phyloP scores from a whole-genome alignment of 1,140 invertebrate species.

The Panulirus ornatus region DNA sequence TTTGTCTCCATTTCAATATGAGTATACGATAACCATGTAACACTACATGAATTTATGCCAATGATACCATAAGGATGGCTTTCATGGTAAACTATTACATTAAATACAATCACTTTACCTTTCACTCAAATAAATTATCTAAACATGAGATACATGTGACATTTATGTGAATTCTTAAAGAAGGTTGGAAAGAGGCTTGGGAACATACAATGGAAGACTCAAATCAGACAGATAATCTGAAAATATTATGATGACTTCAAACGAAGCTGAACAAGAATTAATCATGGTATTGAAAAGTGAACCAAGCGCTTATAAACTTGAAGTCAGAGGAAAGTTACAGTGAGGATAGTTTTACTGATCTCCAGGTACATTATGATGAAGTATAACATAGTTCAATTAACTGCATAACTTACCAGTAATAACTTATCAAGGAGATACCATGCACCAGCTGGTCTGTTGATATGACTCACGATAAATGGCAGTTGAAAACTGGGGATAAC shows the following conservation, averaged over 20 bases:
- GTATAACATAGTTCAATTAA: neutral
- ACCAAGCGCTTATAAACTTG: too few species aligned
- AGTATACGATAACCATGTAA: too few species aligned
- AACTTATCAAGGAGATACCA: neutral
- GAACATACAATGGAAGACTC: neutral
- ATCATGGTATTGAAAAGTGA: too few species aligned
- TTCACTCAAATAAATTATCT: too few species aligned
- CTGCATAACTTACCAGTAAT: neutral
- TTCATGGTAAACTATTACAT: too few species aligned
- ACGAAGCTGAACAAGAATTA: neutral
- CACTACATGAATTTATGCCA: too few species aligned
- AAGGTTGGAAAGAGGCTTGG: slow-evolving; percentile 2
- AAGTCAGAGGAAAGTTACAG: neutral
- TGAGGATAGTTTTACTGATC: neutral
- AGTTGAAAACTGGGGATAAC: neutral
- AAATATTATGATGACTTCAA: neutral
- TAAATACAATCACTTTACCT: too few species aligned
- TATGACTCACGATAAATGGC: neutral
- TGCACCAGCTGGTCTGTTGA: neutral
- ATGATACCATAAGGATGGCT: too few species aligned
- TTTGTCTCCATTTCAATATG: too few species aligned
- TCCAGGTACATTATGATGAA: slow-evolving; percentile 8
- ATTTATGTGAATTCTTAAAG: too few species aligned
- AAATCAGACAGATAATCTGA: neutral
- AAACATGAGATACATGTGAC: too few species aligned